These are phyloP conservation scores for Pyrrhia umbra DNA, from an alignment of 2,888 invertebrate species.

Conservation along the genomic window DNA sequence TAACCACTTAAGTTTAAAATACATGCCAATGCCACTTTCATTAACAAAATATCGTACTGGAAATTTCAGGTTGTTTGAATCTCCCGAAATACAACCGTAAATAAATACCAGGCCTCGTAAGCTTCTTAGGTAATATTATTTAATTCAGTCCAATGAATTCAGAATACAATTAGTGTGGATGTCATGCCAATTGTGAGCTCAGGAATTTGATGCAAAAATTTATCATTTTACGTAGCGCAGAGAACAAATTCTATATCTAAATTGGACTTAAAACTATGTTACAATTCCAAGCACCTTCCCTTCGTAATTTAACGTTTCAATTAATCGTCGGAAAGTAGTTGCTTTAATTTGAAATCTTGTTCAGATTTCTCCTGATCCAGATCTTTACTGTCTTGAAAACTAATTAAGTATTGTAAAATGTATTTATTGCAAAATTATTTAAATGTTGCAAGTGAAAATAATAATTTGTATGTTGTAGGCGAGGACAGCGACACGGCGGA, in stretches of 20 bases:
- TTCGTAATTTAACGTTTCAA: not conserved
- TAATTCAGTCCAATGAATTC: slow-evolving; percentile 19
- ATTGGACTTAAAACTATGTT: slow-evolving; percentile 12
- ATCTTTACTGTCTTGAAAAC: not conserved
- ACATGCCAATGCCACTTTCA: not conserved
- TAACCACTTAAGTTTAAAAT: not conserved
- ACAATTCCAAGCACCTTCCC: not conserved
- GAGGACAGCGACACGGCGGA: slow-evolving; percentile 85
- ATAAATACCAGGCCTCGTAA: not conserved
- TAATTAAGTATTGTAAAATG: not conserved
- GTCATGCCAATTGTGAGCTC: slow-evolving; percentile 23
- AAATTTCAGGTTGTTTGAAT: not conserved
- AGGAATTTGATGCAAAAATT: slow-evolving; percentile 12
- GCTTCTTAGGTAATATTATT: slow-evolving; percentile 2
- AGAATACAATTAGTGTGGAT: slow-evolving; percentile 16
- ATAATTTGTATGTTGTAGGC: slow-evolving; percentile 64
- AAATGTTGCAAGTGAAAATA: not conserved
- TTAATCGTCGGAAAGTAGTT: not conserved
- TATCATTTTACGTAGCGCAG: slow-evolving; percentile 10
- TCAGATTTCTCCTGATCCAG: not conserved
- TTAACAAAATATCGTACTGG: not conserved
- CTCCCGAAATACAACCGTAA: not conserved
- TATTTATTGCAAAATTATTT: not conserved
- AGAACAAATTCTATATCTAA: not conserved
- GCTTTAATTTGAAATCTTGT: slow-evolving; percentile 1